Percentiles rank a stretch among this genome's conserved stretches.
These are phyloP conservation scores for Epinotia brunnichana DNA, from an alignment of 2,888 invertebrate species.

Conservation along the genomic window DNA sequence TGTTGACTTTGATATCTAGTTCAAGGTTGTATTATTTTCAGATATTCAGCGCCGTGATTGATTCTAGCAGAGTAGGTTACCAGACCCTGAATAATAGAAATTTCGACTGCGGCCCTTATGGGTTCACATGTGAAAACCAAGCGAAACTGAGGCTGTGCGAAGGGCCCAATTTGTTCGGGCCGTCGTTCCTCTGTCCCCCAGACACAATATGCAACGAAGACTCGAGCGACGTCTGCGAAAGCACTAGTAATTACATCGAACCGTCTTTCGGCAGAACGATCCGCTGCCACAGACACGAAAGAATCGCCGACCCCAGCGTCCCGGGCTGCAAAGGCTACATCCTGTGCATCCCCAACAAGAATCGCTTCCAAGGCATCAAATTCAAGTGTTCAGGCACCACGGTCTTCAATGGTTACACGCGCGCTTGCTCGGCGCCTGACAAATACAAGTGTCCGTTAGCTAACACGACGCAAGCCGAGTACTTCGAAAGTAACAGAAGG, in stretches of 20 bases:
- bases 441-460: constrained; percentile 71
- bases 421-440: constrained; percentile 71
- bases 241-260: constrained; percentile 67
- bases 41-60: constrained; percentile 52
- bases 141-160: constrained; percentile 71
- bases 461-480: constrained; percentile 58
- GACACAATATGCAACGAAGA: constrained; percentile 76
- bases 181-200: constrained; percentile 70
- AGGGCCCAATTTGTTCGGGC: constrained; percentile 65
- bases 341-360: constrained; percentile 74
- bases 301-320: constrained; percentile 73
- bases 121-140: constrained; percentile 70
- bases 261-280: constrained; percentile 64
- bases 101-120: constrained; percentile 71
- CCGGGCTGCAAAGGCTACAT: constrained; percentile 79
- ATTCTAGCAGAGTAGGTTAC: constrained; percentile 31
- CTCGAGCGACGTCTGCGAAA: constrained; percentile 74
- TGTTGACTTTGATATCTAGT: constrained; percentile 26
- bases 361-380: constrained; percentile 75
- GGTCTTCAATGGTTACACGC: constrained; percentile 71
- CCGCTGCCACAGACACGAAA: constrained; percentile 70
- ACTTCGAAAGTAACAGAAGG: constrained; percentile 58
- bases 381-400: constrained; percentile 77
- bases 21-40: constrained; percentile 28
- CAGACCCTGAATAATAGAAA: constrained; percentile 55